Conservation (phyloP, 2,888 invertebrate species). For the Marasmarcha lunaedactyla region DNA sequence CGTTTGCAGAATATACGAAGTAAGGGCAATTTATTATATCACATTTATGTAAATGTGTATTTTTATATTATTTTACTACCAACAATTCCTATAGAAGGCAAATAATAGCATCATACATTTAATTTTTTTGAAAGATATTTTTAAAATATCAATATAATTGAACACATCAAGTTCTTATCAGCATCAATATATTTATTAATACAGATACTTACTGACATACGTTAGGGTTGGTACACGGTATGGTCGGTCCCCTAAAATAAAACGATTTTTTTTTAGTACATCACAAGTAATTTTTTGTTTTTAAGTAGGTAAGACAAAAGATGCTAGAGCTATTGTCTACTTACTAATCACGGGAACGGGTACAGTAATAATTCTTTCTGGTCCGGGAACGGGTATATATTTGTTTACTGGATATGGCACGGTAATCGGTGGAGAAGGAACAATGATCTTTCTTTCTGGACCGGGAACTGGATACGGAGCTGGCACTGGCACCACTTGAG, state of each 20-base stretch:
- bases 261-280: slow-evolving; percentile 2
- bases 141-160: no score
- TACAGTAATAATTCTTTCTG: slow-evolving; percentile 29
- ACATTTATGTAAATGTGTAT: no score
- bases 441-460: slow-evolving; percentile 21
- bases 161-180: no score
- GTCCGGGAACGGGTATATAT: slow-evolving; percentile 36
- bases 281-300: neutral
- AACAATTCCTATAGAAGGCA: no score
- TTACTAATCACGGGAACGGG: slow-evolving; percentile 32
- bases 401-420: slow-evolving; percentile 32
- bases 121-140: no score
- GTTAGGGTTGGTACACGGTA: slow-evolving; percentile 37
- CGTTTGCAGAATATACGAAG: no score
- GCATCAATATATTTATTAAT: neutral
- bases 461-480: slow-evolving; percentile 21
- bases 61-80: no score
- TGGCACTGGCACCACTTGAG: slow-evolving; percentile 18
- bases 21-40: no score
- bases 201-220: slow-evolving; percentile 36
- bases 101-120: no score
- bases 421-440: slow-evolving; percentile 31
- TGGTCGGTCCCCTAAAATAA: slow-evolving; percentile 29
- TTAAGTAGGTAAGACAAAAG: no score
- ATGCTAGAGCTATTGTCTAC: no score